phyloP scores from a whole-genome alignment of 2,113 vertebrate genomes.

The Pseudolaguvia tuberculata region DNA sequence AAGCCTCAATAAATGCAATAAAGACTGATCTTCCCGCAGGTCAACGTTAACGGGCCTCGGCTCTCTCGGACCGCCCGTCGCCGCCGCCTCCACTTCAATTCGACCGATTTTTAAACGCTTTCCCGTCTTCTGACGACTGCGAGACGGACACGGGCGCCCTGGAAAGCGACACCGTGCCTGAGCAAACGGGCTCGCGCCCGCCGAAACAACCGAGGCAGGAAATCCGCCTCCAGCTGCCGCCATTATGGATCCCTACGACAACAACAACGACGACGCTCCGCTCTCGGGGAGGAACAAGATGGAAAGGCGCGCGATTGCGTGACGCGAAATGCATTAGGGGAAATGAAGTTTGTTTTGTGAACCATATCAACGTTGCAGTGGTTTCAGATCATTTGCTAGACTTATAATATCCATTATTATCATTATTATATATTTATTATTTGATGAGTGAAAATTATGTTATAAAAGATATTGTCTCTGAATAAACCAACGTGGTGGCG shows the following conservation, averaged over 20 bases:
- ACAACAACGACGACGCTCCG: slow-evolving; percentile 64
- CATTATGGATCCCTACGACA: slow-evolving; percentile 77
- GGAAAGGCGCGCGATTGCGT: slow-evolving; percentile 76
- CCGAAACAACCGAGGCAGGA: slow-evolving; percentile 68
- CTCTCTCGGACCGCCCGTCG: slow-evolving; percentile 59
- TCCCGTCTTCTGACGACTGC: slow-evolving; percentile 62
- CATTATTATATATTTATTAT: no score
- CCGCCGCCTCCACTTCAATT: slow-evolving; percentile 54
- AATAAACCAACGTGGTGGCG: no score
- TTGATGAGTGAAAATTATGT: no score
- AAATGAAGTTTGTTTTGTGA: slow-evolving; percentile 48
- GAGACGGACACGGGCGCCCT: slow-evolving; percentile 69
- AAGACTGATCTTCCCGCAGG: slow-evolving; percentile 72
- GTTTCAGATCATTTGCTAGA: no score
- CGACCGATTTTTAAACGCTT: slow-evolving; percentile 67
- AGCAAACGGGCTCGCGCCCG: slow-evolving; percentile 51
- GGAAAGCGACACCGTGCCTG: slow-evolving; percentile 78
- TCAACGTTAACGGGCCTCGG: slow-evolving; percentile 75
- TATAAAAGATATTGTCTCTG: no score
- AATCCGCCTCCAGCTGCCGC: slow-evolving; percentile 79
- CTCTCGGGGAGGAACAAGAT: slow-evolving; percentile 61
- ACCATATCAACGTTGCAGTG: no score
- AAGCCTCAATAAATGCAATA: slow-evolving; percentile 73
- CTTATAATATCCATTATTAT: no score
- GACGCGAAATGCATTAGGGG: slow-evolving; percentile 63